Base-by-base conservation (phyloP, 2,113 vertebrate genomes). In the Sorex araneus region DNA sequence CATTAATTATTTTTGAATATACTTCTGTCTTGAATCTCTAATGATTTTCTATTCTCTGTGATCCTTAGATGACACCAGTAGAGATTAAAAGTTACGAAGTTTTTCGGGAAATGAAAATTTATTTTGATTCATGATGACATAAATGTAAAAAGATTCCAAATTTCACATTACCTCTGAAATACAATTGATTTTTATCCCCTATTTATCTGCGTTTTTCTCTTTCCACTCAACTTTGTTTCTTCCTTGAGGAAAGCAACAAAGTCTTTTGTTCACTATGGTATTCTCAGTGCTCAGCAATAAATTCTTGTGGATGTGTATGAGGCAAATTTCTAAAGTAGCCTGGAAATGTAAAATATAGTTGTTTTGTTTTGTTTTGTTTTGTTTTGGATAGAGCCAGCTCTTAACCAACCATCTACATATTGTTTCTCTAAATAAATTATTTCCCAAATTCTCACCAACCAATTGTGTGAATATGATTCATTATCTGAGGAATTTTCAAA, bases 401-500 rank as follows among this genome's bases (percentile, higher is more conserved):
- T 71, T 60, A 45, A 77, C 15, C 19, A 32, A 57, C 25, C 50
- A n/a, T 67, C 13, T 50, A 57, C 21, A n/a, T 32, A 45, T 83
- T 78, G 15, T 60, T 66, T 74, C 71, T 78, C 64, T 74, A 78
- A 57, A 67, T 54, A 40, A 87, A 83, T 67, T 83, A 78, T 76
- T 77, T 83, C 82, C 54, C 21, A 32, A 45, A 30, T 10, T 87
- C n/a, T 83, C 77, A 80, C 40, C 43, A 83, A 47, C 8, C 7
- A 36, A 36, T 36, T 90, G 90, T 93, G 27, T 67, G 9, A 93
- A 83, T 67, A 90, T 66, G 30, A 78, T 13, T 90, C 27, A 86
- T 93, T 73, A 36, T 90, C 87, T 54, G 87, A 77, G 27, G 47
- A 21, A 64, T 77, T 93, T 77, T 89, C 63, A 45, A 13, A 92